These are phyloP conservation scores for Platynereis dumerilii DNA, from an alignment of 2,888 invertebrate genomes.

Conservation along the genomic window DNA sequence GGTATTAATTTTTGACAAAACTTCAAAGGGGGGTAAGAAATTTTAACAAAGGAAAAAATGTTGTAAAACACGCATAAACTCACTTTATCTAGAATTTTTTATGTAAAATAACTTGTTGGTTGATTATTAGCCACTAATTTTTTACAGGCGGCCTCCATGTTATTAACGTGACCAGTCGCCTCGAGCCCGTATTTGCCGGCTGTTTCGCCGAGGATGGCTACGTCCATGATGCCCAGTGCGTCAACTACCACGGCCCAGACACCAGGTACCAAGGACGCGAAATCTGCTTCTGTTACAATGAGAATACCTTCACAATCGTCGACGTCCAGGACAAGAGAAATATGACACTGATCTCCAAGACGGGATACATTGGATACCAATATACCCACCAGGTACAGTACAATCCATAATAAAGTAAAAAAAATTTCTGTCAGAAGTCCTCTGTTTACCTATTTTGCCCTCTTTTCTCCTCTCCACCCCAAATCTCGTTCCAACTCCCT, in stretches of 20 bases:
- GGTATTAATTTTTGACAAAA: no score
- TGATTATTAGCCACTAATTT: no score
- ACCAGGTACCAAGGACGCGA: conserved; percentile 17
- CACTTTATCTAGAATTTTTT: no score
- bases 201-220: conserved; percentile 31
- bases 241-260: conserved; percentile 28
- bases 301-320: conserved; percentile 30
- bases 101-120: no score
- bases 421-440: no score
- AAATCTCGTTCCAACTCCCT: no score
- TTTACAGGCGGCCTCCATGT: conserved; percentile 29
- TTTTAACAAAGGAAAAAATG: no score
- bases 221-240: conserved; percentile 31
- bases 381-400: conserved; percentile 32
- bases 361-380: conserved; percentile 19
- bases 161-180: conserved; percentile 23
- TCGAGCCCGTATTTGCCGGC: conserved; percentile 19
- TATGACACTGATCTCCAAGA: conserved; percentile 18
- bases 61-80: no score
- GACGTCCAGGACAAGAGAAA: conserved; percentile 25
- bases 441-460: no score
- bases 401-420: no score
- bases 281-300: conserved; percentile 32
- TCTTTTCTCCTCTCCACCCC: no score
- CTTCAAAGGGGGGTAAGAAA: no score